A percentile compares a stretch with the other conserved stretches of the same genome.
These are phyloP conservation scores for Caerostris darwini DNA, from an alignment of 1,140 invertebrate species.

Conservation along the genomic window DNA sequence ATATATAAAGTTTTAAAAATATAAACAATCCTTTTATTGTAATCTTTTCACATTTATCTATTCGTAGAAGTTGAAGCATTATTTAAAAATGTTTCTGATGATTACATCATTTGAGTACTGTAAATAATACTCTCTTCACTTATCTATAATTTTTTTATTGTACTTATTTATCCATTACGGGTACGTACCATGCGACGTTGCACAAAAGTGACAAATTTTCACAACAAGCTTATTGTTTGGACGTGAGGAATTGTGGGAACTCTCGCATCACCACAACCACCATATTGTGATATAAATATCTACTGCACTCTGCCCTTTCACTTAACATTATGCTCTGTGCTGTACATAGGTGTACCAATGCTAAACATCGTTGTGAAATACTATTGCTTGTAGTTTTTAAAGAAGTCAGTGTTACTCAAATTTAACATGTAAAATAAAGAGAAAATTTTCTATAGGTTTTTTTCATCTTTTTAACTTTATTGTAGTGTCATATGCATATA, in stretches of 20 bases:
- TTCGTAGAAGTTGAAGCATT: no score
- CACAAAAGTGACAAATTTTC: not conserved
- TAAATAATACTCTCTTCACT: not conserved
- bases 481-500: no score
- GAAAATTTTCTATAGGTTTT: no score
- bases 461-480: no score
- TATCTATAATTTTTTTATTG: not conserved
- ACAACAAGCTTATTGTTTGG: not conserved
- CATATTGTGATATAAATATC: constrained; percentile 13
- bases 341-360: constrained; percentile 9
- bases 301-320: not conserved
- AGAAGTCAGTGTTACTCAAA: constrained; percentile 13
- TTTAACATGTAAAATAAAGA: not conserved
- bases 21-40: no score
- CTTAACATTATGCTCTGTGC: constrained; percentile 22
- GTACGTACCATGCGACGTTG: not conserved
- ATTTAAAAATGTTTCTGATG: no score
- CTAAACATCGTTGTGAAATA: not conserved
- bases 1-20: no score
- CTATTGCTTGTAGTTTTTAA: not conserved
- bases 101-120: not conserved
- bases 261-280: not conserved
- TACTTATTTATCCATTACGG: constrained; percentile 14
- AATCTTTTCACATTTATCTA: no score
- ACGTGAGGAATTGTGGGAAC: not conserved